Evolutionary conservation across 2,113 vertebrate species (phyloP).

Genomic region (Neolamprologus modestus): DNA sequence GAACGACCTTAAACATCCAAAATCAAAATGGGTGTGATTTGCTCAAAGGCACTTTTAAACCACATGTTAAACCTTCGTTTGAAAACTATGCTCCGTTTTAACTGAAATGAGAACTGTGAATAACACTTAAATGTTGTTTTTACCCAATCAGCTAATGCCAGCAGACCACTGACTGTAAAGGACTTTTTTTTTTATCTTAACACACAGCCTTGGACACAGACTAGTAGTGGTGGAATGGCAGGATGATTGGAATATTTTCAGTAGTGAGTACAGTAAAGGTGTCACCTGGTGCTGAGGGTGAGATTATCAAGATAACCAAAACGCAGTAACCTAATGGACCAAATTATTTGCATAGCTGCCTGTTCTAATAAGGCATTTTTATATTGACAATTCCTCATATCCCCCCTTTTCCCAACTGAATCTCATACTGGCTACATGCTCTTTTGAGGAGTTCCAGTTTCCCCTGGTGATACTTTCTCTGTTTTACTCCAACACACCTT

Average conservation of each 20-base stretch:
- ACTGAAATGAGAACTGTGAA: not conserved
- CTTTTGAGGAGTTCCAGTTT: not conserved
- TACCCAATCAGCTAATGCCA: not conserved
- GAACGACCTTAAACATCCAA: not conserved
- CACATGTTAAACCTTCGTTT: not conserved
- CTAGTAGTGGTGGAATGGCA: not conserved
- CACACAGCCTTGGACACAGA: not conserved
- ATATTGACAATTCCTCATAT: not conserved
- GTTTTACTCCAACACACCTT: not conserved
- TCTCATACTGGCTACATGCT: not conserved
- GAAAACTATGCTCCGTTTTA: not conserved
- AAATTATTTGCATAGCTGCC: not conserved
- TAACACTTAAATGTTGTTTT: not conserved
- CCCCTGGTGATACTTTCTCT: not conserved
- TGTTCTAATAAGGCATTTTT: not conserved
- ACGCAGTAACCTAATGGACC: not conserved
- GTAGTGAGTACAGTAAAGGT: not conserved
- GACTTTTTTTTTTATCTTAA: not conserved
- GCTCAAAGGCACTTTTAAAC: not conserved
- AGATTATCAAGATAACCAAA: not conserved
- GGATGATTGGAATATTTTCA: not conserved
- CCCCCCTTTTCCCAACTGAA: not conserved
- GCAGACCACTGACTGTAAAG: not conserved
- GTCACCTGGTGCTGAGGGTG: not conserved
- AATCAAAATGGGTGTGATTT: not conserved